These are phyloP conservation scores for Cancer borealis DNA, from an alignment of 2,888 invertebrate species.

Conservation along the genomic window DNA sequence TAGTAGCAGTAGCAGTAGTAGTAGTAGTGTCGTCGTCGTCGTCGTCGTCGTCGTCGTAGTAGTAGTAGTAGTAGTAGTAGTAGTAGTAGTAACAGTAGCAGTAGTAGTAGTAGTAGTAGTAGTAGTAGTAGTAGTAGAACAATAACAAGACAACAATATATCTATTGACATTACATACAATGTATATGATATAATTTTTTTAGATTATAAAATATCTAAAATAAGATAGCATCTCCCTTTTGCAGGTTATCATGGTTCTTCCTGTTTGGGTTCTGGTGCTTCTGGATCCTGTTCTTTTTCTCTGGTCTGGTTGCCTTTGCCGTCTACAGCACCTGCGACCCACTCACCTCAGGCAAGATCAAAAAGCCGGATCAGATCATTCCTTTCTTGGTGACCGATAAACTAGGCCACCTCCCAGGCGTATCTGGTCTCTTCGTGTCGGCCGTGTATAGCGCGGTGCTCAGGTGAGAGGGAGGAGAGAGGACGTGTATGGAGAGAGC, in stretches of 20 bases:
- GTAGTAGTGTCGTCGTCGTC: no score
- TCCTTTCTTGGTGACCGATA: slow-evolving; percentile 58
- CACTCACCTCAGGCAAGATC: slow-evolving; percentile 35
- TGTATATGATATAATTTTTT: no score
- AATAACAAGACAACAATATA: no score
- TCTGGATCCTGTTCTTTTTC: slow-evolving; percentile 57
- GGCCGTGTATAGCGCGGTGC: background rate
- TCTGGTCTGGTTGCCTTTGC: slow-evolving; percentile 65
- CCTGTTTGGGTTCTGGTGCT: slow-evolving; percentile 39
- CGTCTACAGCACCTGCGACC: background rate
- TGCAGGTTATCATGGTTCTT: slow-evolving; percentile 51
- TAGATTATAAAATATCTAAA: no score
- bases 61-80: no score
- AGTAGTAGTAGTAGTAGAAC: no score
- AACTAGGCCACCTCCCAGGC: slow-evolving; percentile 48
- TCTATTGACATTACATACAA: no score
- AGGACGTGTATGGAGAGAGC: background rate
- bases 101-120: no score
- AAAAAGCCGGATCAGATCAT: slow-evolving; percentile 62
- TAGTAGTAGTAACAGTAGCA: no score
- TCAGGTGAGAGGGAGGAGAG: background rate
- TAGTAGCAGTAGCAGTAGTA: no score
- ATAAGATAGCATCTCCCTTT: no score
- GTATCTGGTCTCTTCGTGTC: slow-evolving; percentile 62
- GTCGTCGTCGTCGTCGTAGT: no score